Evolutionary conservation across 2,888 invertebrate genomes (phyloP).

Genomic region (Serrognathus titanus): DNA sequence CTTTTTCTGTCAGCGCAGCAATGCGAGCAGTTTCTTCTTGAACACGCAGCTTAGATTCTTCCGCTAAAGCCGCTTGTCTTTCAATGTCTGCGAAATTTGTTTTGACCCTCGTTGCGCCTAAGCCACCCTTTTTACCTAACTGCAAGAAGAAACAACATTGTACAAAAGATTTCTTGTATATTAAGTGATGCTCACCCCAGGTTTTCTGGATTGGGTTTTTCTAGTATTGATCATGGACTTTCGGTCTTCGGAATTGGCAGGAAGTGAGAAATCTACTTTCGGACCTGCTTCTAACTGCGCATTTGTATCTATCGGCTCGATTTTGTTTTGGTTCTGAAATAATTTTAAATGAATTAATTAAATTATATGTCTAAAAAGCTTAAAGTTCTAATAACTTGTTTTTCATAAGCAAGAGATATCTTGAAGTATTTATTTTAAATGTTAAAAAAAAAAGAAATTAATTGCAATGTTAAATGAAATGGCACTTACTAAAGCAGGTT

Average conservation of each 20-base stretch:
- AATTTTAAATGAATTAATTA: neutral
- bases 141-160: constrained; percentile 40
- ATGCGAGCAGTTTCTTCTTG: constrained; percentile 48
- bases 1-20: constrained; percentile 52
- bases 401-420: too few species aligned
- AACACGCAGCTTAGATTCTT: constrained; percentile 59
- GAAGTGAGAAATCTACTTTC: constrained; percentile 37
- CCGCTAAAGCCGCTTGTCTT: constrained; percentile 80
- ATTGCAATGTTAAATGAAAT: too few species aligned
- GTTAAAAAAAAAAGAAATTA: too few species aligned
- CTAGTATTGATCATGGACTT: constrained; percentile 71
- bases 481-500: too few species aligned
- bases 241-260: constrained; percentile 38
- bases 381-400: too few species aligned
- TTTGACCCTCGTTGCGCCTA: constrained; percentile 93
- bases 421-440: too few species aligned
- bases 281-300: constrained; percentile 36
- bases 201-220: constrained; percentile 66
- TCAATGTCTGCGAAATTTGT: constrained; percentile 95
- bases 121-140: constrained; percentile 83
- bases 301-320: constrained; percentile 13
- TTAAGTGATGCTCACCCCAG: constrained; percentile 55
- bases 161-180: neutral
- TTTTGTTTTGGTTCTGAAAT: constrained; percentile 4
- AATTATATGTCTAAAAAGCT: too few species aligned